Percentiles rank a stretch among this genome's conserved stretches.
These are phyloP conservation scores for Augochlorella aurata DNA, from an alignment of 2,888 invertebrate species.

Conservation along the genomic window DNA sequence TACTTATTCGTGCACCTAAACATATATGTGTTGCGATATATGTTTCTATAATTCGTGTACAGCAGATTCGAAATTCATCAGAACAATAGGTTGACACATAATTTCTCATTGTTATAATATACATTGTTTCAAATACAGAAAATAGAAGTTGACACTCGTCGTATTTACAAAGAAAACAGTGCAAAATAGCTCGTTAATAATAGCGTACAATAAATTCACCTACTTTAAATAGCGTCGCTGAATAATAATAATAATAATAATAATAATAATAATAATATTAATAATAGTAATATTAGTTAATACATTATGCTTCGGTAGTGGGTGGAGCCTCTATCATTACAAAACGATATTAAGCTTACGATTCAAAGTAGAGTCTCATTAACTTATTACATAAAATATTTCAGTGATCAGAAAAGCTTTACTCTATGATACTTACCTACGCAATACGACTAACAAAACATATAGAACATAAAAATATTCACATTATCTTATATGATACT, in stretches of 20 bases:
- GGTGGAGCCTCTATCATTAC: conserved; percentile 30
- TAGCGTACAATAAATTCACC: conserved; percentile 23
- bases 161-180: conserved; percentile 68
- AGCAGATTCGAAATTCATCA: neutral
- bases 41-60: neutral
- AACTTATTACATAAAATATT: conserved; percentile 36
- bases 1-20: neutral
- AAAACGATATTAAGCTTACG: conserved; percentile 21
- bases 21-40: neutral
- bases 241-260: neutral
- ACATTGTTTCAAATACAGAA: conserved; percentile 53
- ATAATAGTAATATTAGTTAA: neutral
- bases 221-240: neutral
- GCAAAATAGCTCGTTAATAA: conserved; percentile 46
- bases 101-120: conserved; percentile 52
- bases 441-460: conserved; percentile 28
- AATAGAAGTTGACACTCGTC: conserved; percentile 37
- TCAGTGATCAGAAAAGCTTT: conserved; percentile 38
- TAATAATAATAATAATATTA: too few species aligned
- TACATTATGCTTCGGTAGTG: neutral
- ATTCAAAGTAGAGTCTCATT: conserved; percentile 33
- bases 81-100: conserved; percentile 18
- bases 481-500: conserved; percentile 14
- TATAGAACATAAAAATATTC: conserved; percentile 41
- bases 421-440: conserved; percentile 40